Conservation (phyloP, 2,797 vertebrate genomes). For the Hozukius guyotensis region DNA sequence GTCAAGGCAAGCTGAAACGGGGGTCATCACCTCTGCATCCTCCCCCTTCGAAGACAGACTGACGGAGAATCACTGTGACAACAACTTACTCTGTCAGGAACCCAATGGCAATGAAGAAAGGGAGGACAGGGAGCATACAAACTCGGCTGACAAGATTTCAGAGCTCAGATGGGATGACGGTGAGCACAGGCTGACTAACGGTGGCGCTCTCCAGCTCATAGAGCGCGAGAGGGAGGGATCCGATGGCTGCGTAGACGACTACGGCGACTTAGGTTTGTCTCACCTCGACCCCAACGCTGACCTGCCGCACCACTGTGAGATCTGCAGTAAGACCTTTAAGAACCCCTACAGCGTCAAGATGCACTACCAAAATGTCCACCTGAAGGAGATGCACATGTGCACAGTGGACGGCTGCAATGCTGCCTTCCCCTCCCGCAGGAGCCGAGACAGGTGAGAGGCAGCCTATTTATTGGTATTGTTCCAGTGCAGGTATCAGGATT, state of each 20-base stretch:
- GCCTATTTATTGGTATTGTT: background rate
- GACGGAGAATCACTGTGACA: slow-evolving; percentile 48
- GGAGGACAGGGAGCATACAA: slow-evolving; percentile 69
- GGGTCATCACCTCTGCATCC: slow-evolving; percentile 62
- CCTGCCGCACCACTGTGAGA: slow-evolving; percentile 89
- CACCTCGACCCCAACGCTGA: slow-evolving; percentile 80
- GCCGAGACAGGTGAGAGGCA: slow-evolving; percentile 94
- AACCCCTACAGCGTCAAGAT: slow-evolving; percentile 93
- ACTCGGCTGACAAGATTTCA: slow-evolving; percentile 72
- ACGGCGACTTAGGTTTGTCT: slow-evolving; percentile 71
- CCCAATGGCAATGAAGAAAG: slow-evolving; percentile 38
- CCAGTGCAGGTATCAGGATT: background rate
- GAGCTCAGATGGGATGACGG: slow-evolving; percentile 79
- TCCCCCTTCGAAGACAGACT: slow-evolving; percentile 57
- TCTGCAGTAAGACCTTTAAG: slow-evolving; percentile 96
- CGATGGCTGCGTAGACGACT: slow-evolving; percentile 79
- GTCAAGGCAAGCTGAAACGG: slow-evolving; percentile 71
- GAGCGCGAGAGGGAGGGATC: slow-evolving; percentile 75
- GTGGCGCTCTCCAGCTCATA: slow-evolving; percentile 74
- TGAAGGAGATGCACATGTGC: slow-evolving; percentile 93
- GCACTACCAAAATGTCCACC: slow-evolving; percentile 94
- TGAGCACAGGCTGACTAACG: slow-evolving; percentile 81
- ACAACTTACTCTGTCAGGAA: slow-evolving; percentile 25
- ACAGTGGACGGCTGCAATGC: slow-evolving; percentile 93
- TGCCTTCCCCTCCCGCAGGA: slow-evolving; percentile 92